Evolutionary conservation across 2,797 vertebrate genomes (phyloP), one percentile per base, ranked within the genome.

Genomic region (Sternotherus odoratus): DNA sequence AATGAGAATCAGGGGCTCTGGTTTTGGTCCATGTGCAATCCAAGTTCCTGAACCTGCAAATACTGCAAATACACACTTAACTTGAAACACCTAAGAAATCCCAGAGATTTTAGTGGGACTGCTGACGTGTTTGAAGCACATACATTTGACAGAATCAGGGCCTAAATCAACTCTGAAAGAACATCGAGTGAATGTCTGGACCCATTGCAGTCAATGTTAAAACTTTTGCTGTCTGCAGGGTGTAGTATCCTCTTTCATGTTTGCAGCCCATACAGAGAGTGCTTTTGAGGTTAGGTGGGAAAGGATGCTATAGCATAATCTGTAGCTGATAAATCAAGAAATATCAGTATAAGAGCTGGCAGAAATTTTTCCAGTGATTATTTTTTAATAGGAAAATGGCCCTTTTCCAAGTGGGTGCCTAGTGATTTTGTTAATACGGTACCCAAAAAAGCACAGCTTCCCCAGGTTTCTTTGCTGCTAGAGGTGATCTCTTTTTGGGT

Each of bases 51-150:
- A 7, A 46, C 12, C n/a, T 7, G 26, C 50, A 3, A 19, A 8
- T 24, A 5, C n/a, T 30, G 0, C 6, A n/a, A n/a, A n/a, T n/a
- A 5, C 10, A 0, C 0, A 50, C 74, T 28, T 46, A 12, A 2
- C 2, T 82, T 69, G 9, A 2, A 3, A 23, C 10, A 39, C 63
- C 3, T 15, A n/a, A 1, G n/a, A 11, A 12, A 13, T 9, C 23
- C 0, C 2, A 5, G 23, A 5, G 50, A 1, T 2, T 24, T 84
- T 0, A 0, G 39, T 51, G 50, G 2, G 15, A 0, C 6, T 4
- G 1, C 48, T 12, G 46, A 1, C 2, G 0, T 17, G 43, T 5
- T 57, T 6, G 75, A 24, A 63, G n/a, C 51, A 3, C 5, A 26
- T 19, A 3, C 50, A 7, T 13, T 5, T 54, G 21, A 2, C 8